These are phyloP conservation scores for Epinotia brunnichana DNA, from an alignment of 2,888 invertebrate genomes.

Conservation along the genomic window DNA sequence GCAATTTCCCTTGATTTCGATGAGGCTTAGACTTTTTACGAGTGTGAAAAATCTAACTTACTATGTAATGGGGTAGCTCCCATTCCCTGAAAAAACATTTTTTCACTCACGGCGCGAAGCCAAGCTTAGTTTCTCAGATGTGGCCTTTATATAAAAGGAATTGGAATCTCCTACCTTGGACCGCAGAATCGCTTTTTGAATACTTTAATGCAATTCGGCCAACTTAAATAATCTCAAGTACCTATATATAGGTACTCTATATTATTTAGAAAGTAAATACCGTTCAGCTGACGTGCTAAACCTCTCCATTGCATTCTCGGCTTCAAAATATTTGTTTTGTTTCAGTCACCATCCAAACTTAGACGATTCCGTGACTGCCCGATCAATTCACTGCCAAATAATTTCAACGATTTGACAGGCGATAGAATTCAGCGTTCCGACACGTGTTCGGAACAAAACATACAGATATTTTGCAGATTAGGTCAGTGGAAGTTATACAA, in stretches of 20 bases:
- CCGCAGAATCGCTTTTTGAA: too few relatives aligned
- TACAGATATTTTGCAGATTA: slow-evolving; percentile 19
- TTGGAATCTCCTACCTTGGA: too few relatives aligned
- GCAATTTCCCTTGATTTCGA: too few relatives aligned
- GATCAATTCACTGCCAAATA: slow-evolving; percentile 32
- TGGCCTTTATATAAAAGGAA: too few relatives aligned
- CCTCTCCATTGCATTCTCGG: slow-evolving; percentile 10
- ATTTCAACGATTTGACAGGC: slow-evolving; percentile 28
- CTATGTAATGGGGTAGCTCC: too few relatives aligned
- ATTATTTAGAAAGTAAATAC: slow-evolving; percentile 10
- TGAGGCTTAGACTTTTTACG: too few relatives aligned
- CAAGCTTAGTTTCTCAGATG: too few relatives aligned
- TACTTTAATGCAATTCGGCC: too few relatives aligned
- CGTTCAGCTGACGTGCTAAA: neutral
- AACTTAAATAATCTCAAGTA: neutral
- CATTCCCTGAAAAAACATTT: too few relatives aligned
- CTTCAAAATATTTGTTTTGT: slow-evolving; percentile 22
- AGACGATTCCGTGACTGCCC: slow-evolving; percentile 24
- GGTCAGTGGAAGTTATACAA: slow-evolving; percentile 5
- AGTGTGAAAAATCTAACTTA: too few relatives aligned
- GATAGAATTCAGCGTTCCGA: slow-evolving; percentile 19
- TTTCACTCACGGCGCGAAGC: too few relatives aligned
- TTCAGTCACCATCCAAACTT: slow-evolving; percentile 22
- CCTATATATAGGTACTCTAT: neutral
- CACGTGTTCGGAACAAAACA: slow-evolving; percentile 10